These are phyloP conservation scores for Caenorhabditis elegans DNA, from an alignment of 1,140 invertebrate genomes.

Conservation along the genomic window WBcel235 BX284602.5:11493501-11494000, in stretches of 20 bases:
- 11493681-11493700: no score
- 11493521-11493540: no score
- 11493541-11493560: no score
- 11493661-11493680: no score
- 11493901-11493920: background rate
- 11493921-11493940: background rate
- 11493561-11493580: no score
- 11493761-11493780: background rate
- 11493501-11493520: background rate
- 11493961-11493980: background rate
- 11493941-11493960: background rate
- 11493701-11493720: no score
- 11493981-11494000: constrained; percentile 22
- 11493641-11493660: no score
- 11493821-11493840: constrained; percentile 8
- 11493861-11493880: background rate
- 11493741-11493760: background rate
- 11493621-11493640: no score
- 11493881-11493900: constrained; percentile 22
- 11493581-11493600: no score
- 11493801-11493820: background rate
- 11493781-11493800: background rate
- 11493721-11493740: background rate
- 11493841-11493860: constrained; percentile 12
- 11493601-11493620: no score